Conservation (phyloP, 1,140 invertebrate genomes). For the Trissolcus basalis region DNA sequence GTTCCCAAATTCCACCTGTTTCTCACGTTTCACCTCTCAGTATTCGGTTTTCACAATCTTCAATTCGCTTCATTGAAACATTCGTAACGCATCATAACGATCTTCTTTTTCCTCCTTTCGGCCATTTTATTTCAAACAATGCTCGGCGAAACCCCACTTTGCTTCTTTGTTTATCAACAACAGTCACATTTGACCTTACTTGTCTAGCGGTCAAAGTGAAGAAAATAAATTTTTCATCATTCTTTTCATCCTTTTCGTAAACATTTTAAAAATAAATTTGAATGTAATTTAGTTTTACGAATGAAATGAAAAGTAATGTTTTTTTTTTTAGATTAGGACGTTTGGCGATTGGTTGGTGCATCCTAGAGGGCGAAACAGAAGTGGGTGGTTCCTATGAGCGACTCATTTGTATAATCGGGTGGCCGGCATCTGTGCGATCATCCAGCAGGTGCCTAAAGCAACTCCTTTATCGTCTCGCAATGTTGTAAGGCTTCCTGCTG, state of each 20-base stretch:
- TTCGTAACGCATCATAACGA: conserved; percentile 46
- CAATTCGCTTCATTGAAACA: conserved; percentile 33
- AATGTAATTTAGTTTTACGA: too few species aligned
- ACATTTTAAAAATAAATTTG: too few species aligned
- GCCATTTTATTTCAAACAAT: too few species aligned
- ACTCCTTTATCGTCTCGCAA: conserved; percentile 53
- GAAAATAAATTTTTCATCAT: too few species aligned
- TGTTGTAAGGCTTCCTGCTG: conserved; percentile 52
- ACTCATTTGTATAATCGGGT: conserved; percentile 56
- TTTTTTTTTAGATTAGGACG: conserved; percentile 6
- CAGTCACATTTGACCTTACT: too few species aligned
- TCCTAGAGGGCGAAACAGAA: conserved; percentile 37
- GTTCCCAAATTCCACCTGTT: conserved; percentile 3
- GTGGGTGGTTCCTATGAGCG: conserved; percentile 47
- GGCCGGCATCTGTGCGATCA: conserved; percentile 53
- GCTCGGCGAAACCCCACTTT: too few species aligned
- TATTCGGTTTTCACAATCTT: conserved; percentile 8
- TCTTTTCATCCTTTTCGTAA: too few species aligned
- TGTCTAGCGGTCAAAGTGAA: too few species aligned
- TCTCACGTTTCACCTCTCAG: conserved; percentile 14
- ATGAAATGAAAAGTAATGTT: neutral
- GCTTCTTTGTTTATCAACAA: too few species aligned
- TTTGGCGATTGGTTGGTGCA: conserved; percentile 26
- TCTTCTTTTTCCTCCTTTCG: neutral
- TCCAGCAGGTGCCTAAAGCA: conserved; percentile 51